Percentiles rank a stretch among this genome's conserved stretches.
Conservation (phyloP, 1,140 invertebrate genomes). For the silkworm (Bombyx mori) region ASM3026992v2 NC_085117.1:9275501-9276000, state of each 20-base stretch:
- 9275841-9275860: not conserved
- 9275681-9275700: conserved; percentile 12
- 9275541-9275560: conserved; percentile 10
- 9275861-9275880: conserved; percentile 3
- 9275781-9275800: conserved; percentile 1
- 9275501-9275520: not conserved
- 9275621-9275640: too few relatives aligned
- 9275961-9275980: conserved; percentile 14
- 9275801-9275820: not conserved
- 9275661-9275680: conserved; percentile 30
- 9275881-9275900: conserved; percentile 14
- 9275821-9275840: not conserved
- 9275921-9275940: conserved; percentile 6
- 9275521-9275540: conserved; percentile 7
- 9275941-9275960: conserved; percentile 9
- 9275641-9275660: conserved; percentile 18
- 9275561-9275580: conserved; percentile 15
- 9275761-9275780: conserved; percentile 14
- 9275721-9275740: conserved; percentile 18
- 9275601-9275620: conserved; percentile 24
- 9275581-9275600: conserved; percentile 29
- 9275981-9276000: conserved; percentile 13
- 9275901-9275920: conserved; percentile 12
- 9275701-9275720: conserved; percentile 15
- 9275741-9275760: conserved; percentile 17